These are phyloP conservation scores for Melanerpes formicivorus DNA, from an alignment of 2,113 vertebrate genomes.

Conservation along the genomic window DNA sequence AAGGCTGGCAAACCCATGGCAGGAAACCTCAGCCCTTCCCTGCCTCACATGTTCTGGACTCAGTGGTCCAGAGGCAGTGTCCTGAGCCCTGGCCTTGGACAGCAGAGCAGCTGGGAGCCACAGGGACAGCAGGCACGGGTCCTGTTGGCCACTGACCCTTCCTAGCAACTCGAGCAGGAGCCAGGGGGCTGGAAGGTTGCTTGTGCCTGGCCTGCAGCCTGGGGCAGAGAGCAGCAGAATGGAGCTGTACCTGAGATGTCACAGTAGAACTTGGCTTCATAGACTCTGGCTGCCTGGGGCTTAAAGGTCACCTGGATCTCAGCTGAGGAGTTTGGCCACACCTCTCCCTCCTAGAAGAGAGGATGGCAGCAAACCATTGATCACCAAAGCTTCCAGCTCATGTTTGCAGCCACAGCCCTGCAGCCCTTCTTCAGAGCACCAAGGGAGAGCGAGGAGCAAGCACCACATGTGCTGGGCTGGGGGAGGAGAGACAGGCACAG, in stretches of 20 bases:
- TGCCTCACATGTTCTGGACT: neutral
- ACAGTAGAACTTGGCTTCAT: slow-evolving; percentile 83
- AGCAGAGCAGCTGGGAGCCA: neutral
- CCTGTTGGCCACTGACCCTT: neutral
- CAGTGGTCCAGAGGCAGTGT: neutral
- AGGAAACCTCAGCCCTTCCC: neutral
- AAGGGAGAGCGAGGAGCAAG: neutral
- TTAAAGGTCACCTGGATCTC: slow-evolving; percentile 83
- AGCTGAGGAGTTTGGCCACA: slow-evolving; percentile 81
- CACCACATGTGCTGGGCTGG: neutral
- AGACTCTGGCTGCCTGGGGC: slow-evolving; percentile 79
- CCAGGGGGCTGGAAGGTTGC: neutral
- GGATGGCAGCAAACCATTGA: slow-evolving; percentile 1
- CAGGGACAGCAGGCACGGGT: neutral
- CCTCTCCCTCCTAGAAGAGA: slow-evolving; percentile 81
- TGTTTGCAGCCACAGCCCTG: neutral
- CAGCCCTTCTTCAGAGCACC: neutral
- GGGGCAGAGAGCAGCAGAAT: neutral
- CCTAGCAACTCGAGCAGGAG: neutral
- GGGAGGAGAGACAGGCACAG: no score
- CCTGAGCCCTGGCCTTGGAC: no score
- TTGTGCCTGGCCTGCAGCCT: neutral
- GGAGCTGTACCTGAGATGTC: slow-evolving; percentile 82
- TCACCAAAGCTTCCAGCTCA: neutral
- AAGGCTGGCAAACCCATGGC: neutral